Evolutionary conservation across 2,797 vertebrate genomes (phyloP), one percentile per base, ranked within the genome.

Genomic region (Hylomyscus alleni): DNA sequence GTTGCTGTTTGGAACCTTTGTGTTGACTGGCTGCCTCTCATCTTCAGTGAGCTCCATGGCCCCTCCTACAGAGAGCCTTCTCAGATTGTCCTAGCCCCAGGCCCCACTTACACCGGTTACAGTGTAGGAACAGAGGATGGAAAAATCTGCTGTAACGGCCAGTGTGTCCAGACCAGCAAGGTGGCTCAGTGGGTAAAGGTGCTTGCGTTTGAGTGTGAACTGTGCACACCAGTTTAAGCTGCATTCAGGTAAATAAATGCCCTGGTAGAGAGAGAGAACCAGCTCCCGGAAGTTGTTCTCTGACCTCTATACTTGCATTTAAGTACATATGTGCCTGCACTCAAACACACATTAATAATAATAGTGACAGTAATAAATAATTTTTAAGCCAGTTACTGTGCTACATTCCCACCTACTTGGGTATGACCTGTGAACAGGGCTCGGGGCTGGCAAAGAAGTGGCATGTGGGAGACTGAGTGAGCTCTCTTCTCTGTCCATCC

Each of bases 401-500:
- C 62, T 7, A 0, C 31, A 29, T 85, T 29, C 47, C 29, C 15
- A 20, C 15, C 20, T 17, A 54, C 58, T 6, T 17, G 52, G 44
- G 37, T 62, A 52, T 44, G 92, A 40, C 17, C 31, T 26, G 1
- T 76, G 84, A 65, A 50, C 26, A 37, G 67, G 54, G 1, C 62
- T 19, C 12, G 17, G 58, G 34, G 56, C 90, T 17, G 24, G 54
- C 54, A 26, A 11, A 76, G 81, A 62, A 78, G n/a, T 50, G 69
- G 58, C 24, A 26, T 65, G 86, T 54, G 3, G 58, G 54, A 44
- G 37, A 31, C 60, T 96, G 80, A 97, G 5, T 2, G 37, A 73
- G 37, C 19, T 72, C n/a, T 56, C n/a, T 96, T 96, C 62, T 96
- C 34, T 91, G 50, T 29, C 7, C 76, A 95, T 29, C 7, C 76